A percentile compares a stretch with the other conserved stretches of the same genome.
These are phyloP conservation scores for Eulithis testata DNA, from an alignment of 2,888 invertebrate genomes.

Conservation along the genomic window DNA sequence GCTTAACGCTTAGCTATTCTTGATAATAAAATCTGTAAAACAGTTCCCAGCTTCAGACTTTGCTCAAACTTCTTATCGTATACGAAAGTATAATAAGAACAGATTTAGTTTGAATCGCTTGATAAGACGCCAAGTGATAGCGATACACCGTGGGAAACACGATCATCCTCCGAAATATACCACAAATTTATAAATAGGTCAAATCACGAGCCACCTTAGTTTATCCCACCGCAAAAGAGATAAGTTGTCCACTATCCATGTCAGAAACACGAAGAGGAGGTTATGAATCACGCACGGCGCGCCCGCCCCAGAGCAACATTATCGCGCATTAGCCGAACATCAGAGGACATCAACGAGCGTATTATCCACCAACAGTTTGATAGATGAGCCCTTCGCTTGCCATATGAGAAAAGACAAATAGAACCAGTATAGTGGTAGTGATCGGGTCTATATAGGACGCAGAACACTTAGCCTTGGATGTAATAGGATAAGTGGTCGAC, in stretches of 20 bases:
- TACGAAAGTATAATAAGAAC: neutral
- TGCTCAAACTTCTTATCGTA: neutral
- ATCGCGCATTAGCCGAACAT: conserved; percentile 58
- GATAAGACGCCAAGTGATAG: conserved; percentile 11
- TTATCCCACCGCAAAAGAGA: conserved; percentile 33
- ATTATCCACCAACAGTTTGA: conserved; percentile 42
- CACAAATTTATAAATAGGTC: conserved; percentile 16
- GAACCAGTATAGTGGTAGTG: conserved; percentile 26
- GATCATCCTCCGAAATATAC: conserved; percentile 10
- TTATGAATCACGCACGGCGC: conserved; percentile 46
- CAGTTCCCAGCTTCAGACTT: no score
- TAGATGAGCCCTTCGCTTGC: conserved; percentile 39
- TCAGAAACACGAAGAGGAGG: conserved; percentile 40
- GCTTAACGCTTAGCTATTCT: no score
- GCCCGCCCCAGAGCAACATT: conserved; percentile 45
- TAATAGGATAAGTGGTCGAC: conserved; percentile 37
- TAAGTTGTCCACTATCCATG: conserved; percentile 42
- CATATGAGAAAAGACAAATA: conserved; percentile 35
- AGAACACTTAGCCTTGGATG: conserved; percentile 32
- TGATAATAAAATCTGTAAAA: no score
- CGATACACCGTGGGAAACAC: conserved; percentile 10
- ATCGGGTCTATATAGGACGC: conserved; percentile 32
- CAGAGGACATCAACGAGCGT: conserved; percentile 51
- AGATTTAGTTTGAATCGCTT: neutral
- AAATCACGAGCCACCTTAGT: neutral